A percentile compares a stretch with the other conserved stretches of the same genome.
Evolutionary conservation across 2,113 vertebrate genomes (phyloP).

Genomic region (Gymnobelideus leadbeateri): DNA sequence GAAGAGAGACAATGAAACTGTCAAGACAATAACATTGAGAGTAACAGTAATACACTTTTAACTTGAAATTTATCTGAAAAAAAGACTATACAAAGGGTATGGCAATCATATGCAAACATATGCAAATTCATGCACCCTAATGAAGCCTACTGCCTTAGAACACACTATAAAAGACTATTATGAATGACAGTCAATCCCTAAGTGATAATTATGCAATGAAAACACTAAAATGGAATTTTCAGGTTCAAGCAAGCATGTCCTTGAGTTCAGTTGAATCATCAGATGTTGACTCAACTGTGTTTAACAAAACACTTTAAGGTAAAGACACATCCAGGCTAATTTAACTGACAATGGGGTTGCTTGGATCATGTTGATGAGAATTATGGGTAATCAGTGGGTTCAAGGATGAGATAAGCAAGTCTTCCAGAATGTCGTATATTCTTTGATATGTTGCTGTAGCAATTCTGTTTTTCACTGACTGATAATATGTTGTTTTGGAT

Average conservation of each 20-base stretch:
- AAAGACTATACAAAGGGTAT: background rate
- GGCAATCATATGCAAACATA: background rate
- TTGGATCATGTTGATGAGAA: background rate
- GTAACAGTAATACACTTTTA: background rate
- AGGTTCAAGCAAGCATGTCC: background rate
- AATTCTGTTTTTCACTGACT: background rate
- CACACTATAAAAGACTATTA: background rate
- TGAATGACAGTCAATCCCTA: background rate
- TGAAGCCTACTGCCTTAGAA: background rate
- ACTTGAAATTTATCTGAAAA: background rate
- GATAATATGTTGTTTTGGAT: background rate
- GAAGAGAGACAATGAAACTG: background rate
- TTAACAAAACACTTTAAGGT: background rate
- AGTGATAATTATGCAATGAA: constrained; percentile 23
- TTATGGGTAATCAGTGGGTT: constrained; percentile 16
- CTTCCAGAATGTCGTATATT: background rate
- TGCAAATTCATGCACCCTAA: background rate
- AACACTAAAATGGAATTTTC: background rate
- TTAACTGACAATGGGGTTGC: background rate
- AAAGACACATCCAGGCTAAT: background rate
- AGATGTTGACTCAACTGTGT: background rate
- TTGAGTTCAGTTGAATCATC: background rate
- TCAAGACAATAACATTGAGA: background rate
- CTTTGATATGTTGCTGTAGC: background rate
- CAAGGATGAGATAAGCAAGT: background rate